A percentile compares a stretch with the other conserved stretches of the same genome.
phyloP scores from a whole-genome alignment of 1,140 invertebrate genomes.

The Littorina saxatilis region DNA sequence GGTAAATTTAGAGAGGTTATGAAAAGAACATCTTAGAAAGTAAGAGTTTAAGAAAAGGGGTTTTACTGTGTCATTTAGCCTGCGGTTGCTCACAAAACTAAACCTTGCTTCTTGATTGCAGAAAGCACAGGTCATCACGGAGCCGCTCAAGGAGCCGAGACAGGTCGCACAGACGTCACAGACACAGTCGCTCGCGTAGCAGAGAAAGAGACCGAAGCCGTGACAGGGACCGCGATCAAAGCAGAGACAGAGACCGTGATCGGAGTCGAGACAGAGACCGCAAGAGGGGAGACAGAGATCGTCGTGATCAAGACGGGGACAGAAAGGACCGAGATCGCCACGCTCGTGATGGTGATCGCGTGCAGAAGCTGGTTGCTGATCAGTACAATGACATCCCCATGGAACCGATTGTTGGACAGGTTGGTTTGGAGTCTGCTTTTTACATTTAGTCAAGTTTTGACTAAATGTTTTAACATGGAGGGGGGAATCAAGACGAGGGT shows the following conservation, averaged over 20 bases:
- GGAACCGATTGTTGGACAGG: constrained; percentile 78
- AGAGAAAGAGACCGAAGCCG: constrained; percentile 71
- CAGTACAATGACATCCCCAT: constrained; percentile 76
- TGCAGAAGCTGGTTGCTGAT: constrained; percentile 43
- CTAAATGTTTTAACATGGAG: no score
- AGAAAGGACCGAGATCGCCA: constrained; percentile 65
- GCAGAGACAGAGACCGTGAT: constrained; percentile 51
- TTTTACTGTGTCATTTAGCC: no score
- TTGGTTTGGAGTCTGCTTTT: no score
- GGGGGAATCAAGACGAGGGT: no score
- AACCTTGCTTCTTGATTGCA: no score
- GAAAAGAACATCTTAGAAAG: no score
- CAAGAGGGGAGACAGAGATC: not conserved
- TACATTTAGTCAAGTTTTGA: no score
- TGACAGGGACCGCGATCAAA: constrained; percentile 69
- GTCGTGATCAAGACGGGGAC: constrained; percentile 49
- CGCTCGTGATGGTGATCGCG: constrained; percentile 58
- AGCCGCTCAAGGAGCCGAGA: constrained; percentile 40
- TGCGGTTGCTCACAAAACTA: no score
- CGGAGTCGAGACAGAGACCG: constrained; percentile 50
- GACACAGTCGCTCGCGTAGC: constrained; percentile 44
- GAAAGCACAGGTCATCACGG: constrained; percentile 42
- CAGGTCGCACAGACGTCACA: constrained; percentile 64
- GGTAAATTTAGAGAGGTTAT: no score
- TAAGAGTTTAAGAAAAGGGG: no score